Base-by-base conservation (phyloP, 1,140 invertebrate species). In the Rhysida immarginata region DNA sequence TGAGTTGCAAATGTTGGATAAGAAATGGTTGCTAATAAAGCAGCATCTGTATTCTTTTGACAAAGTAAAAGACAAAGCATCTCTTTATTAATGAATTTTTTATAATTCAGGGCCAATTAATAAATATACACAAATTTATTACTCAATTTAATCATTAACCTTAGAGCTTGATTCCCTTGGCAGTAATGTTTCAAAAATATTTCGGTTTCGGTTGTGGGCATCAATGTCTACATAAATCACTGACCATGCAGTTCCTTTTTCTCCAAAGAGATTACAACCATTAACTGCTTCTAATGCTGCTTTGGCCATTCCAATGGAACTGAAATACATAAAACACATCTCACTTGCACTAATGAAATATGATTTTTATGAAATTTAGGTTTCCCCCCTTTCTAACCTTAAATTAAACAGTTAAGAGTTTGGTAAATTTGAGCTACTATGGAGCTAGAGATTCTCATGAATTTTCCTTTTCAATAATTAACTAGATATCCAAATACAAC, bases 171-270 rank as follows among this genome's bases (percentile, higher is more conserved):
- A 99, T 75, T 99, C 96, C 66, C 95, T 77, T 0, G 96, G 96
- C 48, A 99, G 72, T 73, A 99, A 82, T 8, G 94, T 96, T 75
- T 99, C 95, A 73, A 99, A 97, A 65, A 97, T 99, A 70, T 92
- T 97, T 65, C 96, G 77, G 73, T 99, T 99, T 56, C 96, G 76
- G 75, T 97, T 99, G 68, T 99, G 96, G 21, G 96, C 96, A 76
- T 99, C 96, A 65, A 99, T 98, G 68, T 99, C 96, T 14, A 98
- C 94, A 74, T 98, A 99, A 59, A 99, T 86, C 0, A 99, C 95
- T 61, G 93, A 96, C 86, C 92, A 96, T 2, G 91, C 90, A 11
- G 93, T 91, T 42, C 96, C 96, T 66, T 93, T 88, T 59, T 95
- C 88, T 13, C 96, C 96, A 76, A 96, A 99, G 55, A 99, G 74